Percentiles rank a stretch among this genome's conserved stretches.
Evolutionary conservation across 2,797 vertebrate genomes (phyloP).

Genomic region (Naso thynnoides): DNA sequence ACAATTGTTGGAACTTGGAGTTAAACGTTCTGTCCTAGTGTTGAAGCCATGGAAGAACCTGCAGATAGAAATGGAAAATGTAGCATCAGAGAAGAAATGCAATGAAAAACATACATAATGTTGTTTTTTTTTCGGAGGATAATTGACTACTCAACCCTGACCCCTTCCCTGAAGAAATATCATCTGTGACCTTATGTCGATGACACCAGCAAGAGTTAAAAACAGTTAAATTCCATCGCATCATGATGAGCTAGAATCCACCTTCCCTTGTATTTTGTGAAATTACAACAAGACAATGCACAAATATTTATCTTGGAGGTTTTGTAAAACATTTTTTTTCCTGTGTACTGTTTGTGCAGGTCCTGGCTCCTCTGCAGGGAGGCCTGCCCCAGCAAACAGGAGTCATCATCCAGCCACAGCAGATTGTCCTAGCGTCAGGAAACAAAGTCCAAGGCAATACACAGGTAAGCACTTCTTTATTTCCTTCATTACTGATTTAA

Average conservation of each 20-base stretch:
- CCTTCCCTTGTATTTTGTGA: neutral
- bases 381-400: constrained; percentile 94
- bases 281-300: neutral
- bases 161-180: neutral
- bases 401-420: constrained; percentile 98
- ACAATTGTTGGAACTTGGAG: too few species aligned
- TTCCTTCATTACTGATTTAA: neutral
- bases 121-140: constrained; percentile 6
- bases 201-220: neutral
- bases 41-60: constrained; percentile 16
- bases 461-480: constrained; percentile 83
- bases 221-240: neutral
- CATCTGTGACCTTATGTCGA: neutral
- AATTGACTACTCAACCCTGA: neutral
- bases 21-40: too few species aligned
- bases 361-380: constrained; percentile 94
- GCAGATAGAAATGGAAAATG: neutral
- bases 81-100: neutral
- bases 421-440: constrained; percentile 94
- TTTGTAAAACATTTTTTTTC: neutral
- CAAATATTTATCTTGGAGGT: neutral
- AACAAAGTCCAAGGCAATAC: constrained; percentile 91
- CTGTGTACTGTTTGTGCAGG: constrained; percentile 79
- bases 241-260: neutral
- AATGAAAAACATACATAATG: constrained; percentile 24